These are phyloP conservation scores for Ganaspis sp. DNA, from an alignment of 1,140 invertebrate genomes.

Conservation along the genomic window DNA sequence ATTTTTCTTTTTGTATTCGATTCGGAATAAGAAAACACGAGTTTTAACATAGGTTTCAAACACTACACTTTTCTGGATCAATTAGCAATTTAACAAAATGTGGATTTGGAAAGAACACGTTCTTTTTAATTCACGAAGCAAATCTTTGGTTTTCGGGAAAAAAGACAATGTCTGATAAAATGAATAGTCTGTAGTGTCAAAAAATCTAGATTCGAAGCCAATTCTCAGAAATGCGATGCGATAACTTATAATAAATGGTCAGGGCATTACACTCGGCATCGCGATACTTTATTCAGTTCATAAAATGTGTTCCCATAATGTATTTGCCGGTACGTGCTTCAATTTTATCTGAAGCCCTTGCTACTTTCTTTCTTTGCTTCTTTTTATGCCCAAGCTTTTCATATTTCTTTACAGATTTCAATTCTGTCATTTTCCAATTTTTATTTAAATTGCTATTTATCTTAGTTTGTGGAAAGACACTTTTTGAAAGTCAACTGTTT, in stretches of 20 bases:
- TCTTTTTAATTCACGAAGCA: neutral
- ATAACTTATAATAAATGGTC: slow-evolving; percentile 66
- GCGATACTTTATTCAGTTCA: slow-evolving; percentile 71
- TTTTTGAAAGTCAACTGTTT: too few relatives aligned
- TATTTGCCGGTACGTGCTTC: slow-evolving; percentile 65
- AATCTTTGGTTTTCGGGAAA: neutral
- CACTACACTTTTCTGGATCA: too few relatives aligned
- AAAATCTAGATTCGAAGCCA: slow-evolving; percentile 61
- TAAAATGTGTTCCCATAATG: slow-evolving; percentile 68
- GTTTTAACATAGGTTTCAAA: too few relatives aligned
- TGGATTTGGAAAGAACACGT: too few relatives aligned
- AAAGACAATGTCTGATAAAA: slow-evolving; percentile 16
- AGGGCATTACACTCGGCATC: slow-evolving; percentile 58
- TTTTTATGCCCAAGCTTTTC: slow-evolving; percentile 26
- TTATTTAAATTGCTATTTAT: too few relatives aligned
- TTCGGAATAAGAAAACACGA: too few relatives aligned
- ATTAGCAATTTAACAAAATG: too few relatives aligned
- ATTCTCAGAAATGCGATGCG: slow-evolving; percentile 62
- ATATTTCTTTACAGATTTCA: slow-evolving; percentile 39
- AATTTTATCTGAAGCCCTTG: slow-evolving; percentile 61
- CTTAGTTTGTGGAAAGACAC: too few relatives aligned
- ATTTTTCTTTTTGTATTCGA: too few relatives aligned
- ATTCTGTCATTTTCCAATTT: neutral
- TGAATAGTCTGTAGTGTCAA: slow-evolving; percentile 17
- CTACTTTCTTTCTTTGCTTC: neutral